Conservation (phyloP, 2,797 vertebrate species). For the Hippocampus kuda region DNA sequence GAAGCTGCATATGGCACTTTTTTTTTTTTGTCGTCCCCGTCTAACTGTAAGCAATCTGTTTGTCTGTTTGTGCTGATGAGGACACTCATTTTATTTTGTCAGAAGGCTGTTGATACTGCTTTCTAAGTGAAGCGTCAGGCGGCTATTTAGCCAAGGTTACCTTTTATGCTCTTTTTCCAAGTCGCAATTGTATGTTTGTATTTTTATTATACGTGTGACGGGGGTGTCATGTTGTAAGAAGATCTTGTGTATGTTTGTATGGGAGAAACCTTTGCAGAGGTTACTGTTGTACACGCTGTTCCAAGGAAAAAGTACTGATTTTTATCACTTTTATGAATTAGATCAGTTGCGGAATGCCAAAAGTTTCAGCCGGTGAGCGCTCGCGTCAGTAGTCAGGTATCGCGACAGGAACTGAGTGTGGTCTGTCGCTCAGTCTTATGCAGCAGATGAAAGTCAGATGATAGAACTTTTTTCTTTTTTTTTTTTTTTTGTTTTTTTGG, state of each 20-base stretch:
- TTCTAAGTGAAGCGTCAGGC: no score
- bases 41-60: background rate
- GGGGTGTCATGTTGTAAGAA: no score
- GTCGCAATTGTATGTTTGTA: background rate
- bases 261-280: no score
- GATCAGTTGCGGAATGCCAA: background rate
- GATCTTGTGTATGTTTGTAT: background rate
- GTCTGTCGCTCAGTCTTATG: background rate
- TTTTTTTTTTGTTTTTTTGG: background rate
- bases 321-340: background rate
- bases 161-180: background rate
- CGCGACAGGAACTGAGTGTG: background rate
- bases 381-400: background rate
- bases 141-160: background rate
- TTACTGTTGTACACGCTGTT: no score
- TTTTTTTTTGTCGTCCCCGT: background rate
- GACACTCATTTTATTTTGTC: background rate
- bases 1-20: background rate
- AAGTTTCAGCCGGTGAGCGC: background rate
- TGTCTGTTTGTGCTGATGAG: background rate
- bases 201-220: no score
- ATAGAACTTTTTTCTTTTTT: background rate
- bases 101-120: no score
- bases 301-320: no score
- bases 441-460: background rate